Base-by-base conservation (phyloP, 2,797 vertebrate species). In the Meda fulgida region DNA sequence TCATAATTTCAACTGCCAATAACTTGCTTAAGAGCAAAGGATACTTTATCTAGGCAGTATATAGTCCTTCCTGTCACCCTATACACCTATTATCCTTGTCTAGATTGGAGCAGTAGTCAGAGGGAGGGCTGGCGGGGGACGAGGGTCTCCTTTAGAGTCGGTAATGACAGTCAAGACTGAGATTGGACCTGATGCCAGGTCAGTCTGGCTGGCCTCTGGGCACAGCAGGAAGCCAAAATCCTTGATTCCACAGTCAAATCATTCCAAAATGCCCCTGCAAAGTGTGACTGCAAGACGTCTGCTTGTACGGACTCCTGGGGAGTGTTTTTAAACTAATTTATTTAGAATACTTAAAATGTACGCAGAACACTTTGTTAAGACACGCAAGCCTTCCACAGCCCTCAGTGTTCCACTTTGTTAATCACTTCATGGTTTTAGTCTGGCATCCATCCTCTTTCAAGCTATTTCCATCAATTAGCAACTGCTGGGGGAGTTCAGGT, bases 81-180 rank as follows among this genome's bases (percentile, higher is more conserved):
- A 29, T 51, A 66, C 43, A 83, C 21, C 58, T 75, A 48, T 83
- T 83, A 65, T 83, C 58, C 40, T 65, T 34, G 55, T 36, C 53
- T 73, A 73, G 71, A 75, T 40, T 60, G 69, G 26, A 46, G 71
- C 71, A 46, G 72, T 78, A 21, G 38, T 40, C 71, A 81, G 70
- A 66, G n/a, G 31, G 46, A n/a, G 67, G 67, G 79, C 65, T 51
- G 76, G 48, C 9, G 77, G 78, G 76, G 85, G 72, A 85, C 58
- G 19, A 66, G 84, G 85, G 80, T 78, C 80, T 75, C 77, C 84
- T 79, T 75, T 85, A 81, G 76, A 69, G 81, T 80, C 70, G 79
- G 81, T 78, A 80, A 77, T 58, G 77, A 76, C 87, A 83, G 84
- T 81, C 75, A 84, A n/a, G 86, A 73, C 73, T 78, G 63, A 86